phyloP scores from a whole-genome alignment of 2,797 vertebrate species.

The Prionace glauca region DNA sequence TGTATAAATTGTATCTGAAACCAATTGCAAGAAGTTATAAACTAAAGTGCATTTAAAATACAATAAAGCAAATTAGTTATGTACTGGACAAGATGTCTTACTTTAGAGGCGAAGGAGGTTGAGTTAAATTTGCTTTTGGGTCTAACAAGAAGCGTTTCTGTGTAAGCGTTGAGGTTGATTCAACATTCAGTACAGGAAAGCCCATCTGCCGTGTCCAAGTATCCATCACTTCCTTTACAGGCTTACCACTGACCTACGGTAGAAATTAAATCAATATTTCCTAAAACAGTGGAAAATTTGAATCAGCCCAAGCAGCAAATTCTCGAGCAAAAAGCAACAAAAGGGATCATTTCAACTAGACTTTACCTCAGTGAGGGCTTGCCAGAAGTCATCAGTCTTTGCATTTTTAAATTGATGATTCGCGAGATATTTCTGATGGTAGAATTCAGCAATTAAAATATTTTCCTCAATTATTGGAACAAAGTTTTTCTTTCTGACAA shows the following conservation, averaged over 20 bases:
- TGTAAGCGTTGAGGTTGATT: constrained; percentile 46
- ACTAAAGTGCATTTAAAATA: background rate
- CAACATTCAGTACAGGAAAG: constrained; percentile 73
- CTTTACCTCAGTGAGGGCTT: constrained; percentile 66
- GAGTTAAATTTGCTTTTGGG: constrained; percentile 60
- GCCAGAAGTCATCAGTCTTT: constrained; percentile 87
- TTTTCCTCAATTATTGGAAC: background rate
- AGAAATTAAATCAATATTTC: background rate
- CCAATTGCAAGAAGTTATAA: background rate
- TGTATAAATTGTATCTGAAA: background rate
- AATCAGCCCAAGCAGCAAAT: background rate
- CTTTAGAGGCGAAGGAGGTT: constrained; percentile 55
- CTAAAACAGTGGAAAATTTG: background rate
- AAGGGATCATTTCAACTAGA: background rate
- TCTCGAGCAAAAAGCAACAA: background rate
- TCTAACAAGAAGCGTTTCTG: constrained; percentile 86
- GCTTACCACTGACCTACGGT: constrained; percentile 66
- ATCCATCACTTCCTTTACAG: constrained; percentile 80
- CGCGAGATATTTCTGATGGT: constrained; percentile 70
- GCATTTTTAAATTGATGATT: constrained; percentile 70
- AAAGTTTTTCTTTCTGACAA: background rate
- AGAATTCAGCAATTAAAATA: constrained; percentile 34
- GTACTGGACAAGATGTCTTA: constrained; percentile 44
- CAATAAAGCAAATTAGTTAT: background rate
- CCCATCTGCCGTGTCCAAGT: constrained; percentile 97